These are phyloP conservation scores for Anas bernieri DNA, from an alignment of 2,797 vertebrate species.

Conservation along the genomic window DNA sequence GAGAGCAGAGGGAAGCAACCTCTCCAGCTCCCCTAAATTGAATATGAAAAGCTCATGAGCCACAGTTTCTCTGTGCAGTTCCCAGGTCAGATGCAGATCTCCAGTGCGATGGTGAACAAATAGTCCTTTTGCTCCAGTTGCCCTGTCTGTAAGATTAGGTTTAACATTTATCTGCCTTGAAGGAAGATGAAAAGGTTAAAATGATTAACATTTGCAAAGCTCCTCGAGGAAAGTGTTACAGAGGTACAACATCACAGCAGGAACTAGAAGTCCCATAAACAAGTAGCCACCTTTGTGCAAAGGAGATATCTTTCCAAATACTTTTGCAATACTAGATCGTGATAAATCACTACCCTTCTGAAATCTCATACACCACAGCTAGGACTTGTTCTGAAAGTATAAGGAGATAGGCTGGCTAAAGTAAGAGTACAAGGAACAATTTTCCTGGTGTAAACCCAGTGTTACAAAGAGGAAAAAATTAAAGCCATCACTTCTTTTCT, in stretches of 20 bases:
- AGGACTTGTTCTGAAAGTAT: not conserved
- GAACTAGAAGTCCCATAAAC: not conserved
- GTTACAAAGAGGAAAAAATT: not conserved
- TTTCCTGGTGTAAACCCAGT: not conserved
- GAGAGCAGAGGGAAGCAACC: not conserved
- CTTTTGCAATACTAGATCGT: not conserved
- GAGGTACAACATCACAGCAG: not conserved
- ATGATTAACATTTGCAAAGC: not conserved
- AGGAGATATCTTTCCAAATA: not conserved
- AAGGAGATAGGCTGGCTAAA: not conserved
- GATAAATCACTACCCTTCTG: not conserved
- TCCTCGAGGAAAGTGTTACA: not conserved
- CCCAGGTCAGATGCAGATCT: not conserved
- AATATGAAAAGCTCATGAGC: not conserved
- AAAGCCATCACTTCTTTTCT: slow-evolving; percentile 6
- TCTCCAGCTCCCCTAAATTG: not conserved
- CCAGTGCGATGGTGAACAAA: not conserved
- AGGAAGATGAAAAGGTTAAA: slow-evolving; percentile 9
- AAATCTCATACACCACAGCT: not conserved
- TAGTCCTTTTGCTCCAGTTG: not conserved
- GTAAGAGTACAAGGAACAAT: not conserved
- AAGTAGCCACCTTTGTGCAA: not conserved
- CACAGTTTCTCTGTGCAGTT: not conserved
- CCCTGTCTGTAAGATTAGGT: not conserved
- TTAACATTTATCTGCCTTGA: not conserved